Conservation (phyloP, 2,888 invertebrate species). For the Hemistola chrysoprasaria region DNA sequence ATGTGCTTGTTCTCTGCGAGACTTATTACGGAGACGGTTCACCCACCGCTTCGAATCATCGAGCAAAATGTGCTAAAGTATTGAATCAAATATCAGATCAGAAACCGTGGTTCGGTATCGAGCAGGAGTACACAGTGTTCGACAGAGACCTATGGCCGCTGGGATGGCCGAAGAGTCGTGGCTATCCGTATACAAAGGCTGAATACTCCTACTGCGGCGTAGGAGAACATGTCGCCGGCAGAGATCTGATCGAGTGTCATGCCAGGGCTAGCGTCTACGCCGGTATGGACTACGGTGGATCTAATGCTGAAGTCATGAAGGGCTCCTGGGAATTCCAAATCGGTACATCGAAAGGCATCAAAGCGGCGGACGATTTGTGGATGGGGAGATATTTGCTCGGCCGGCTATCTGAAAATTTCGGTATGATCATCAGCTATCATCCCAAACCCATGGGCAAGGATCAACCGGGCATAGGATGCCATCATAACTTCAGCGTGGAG, state of each 20-base stretch:
- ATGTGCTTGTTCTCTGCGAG: slow-evolving; percentile 94
- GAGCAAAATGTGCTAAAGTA: slow-evolving; percentile 84
- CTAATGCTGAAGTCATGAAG: slow-evolving; percentile 99
- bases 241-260: slow-evolving; percentile 97
- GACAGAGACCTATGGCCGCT: slow-evolving; percentile 92
- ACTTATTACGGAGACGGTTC: slow-evolving; percentile 88
- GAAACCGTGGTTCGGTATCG: slow-evolving; percentile 95
- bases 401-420: slow-evolving; percentile 93
- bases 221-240: slow-evolving; percentile 95
- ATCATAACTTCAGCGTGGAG: slow-evolving; percentile 94
- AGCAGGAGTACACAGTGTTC: slow-evolving; percentile 94
- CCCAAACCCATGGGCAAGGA: slow-evolving; percentile 90
- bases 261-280: slow-evolving; percentile 92
- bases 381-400: slow-evolving; percentile 91
- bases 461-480: slow-evolving; percentile 94
- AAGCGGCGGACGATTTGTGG: slow-evolving; percentile 93
- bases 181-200: slow-evolving; percentile 90
- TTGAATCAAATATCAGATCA: slow-evolving; percentile 77
- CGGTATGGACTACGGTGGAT: slow-evolving; percentile 94
- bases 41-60: slow-evolving; percentile 88
- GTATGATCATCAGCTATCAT: slow-evolving; percentile 85
- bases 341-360: slow-evolving; percentile 93
- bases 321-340: slow-evolving; percentile 96
- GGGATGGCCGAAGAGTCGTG: slow-evolving; percentile 96
- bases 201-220: slow-evolving; percentile 95